Conservation (phyloP, 2,113 vertebrate species). For the Canis aureus region DNA sequence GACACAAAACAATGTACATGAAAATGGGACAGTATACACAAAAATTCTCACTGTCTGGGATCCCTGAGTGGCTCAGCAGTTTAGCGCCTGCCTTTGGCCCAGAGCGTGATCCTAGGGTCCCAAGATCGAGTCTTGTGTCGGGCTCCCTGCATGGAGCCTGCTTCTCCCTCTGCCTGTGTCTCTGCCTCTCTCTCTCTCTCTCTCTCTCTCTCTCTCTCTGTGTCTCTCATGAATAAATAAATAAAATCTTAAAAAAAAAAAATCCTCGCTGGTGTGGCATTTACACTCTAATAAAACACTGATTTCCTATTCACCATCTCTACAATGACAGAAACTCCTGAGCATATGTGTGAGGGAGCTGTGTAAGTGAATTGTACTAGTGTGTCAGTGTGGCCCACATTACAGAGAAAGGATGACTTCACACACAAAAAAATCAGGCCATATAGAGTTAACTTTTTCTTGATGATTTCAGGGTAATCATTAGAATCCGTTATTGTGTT, state of each 20-base stretch:
- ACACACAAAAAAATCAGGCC: not conserved
- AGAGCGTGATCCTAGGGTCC: too few species aligned
- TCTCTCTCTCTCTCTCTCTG: too few species aligned
- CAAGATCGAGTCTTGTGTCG: too few species aligned
- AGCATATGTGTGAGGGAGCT: not conserved
- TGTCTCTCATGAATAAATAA: too few species aligned
- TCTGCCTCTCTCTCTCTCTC: too few species aligned
- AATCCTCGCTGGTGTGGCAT: not conserved
- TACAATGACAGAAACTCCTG: not conserved
- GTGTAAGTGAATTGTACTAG: not conserved
- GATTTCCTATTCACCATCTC: not conserved
- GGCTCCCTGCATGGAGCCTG: too few species aligned
- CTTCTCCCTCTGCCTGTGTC: too few species aligned
- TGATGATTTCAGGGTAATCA: not conserved
- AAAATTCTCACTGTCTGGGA: not conserved
- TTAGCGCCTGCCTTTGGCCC: too few species aligned
- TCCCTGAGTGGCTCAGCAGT: too few species aligned
- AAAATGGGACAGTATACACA: not conserved
- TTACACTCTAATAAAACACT: not conserved
- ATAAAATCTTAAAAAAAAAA: not conserved
- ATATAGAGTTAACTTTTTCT: not conserved
- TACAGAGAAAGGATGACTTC: not conserved
- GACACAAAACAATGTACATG: not conserved
- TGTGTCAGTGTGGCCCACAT: not conserved
- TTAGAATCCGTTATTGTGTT: not conserved